Evolutionary conservation across 2,113 vertebrate species (phyloP), one percentile per base, ranked within the genome.

Genomic region (Micronycteris hirsuta): DNA sequence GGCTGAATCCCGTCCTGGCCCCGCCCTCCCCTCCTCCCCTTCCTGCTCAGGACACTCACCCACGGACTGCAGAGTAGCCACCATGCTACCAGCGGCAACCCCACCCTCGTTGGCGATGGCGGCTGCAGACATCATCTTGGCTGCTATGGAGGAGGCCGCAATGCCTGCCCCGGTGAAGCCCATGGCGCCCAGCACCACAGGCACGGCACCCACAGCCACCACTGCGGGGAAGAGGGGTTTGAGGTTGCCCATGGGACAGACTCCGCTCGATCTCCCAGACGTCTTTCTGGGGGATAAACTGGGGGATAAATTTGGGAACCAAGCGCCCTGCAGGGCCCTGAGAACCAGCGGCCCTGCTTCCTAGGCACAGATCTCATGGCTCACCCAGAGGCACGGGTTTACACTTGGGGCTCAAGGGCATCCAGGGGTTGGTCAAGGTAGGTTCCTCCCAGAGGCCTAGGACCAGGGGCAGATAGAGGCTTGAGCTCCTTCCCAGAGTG

Each of bases 101-200:
- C 71, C 24, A 0, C 95, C 94, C 0, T 94, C 96, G 0, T 94
- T 97, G 88, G 95, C 94, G 0, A 83, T 0, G 36, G 97, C 93
- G 0, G 93, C 12, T 0, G 4, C 0, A 0, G 96, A 95, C 97
- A 98, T 98, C 96, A 97, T 95, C 4, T 68, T 95, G 91, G 97
- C 85, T 0, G 96, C 97, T 0, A 95, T 0, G 4, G 97, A 97
- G 0, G 85, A 56, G 0, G 88, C 94, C 0, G 82, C 85, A 5
- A 97, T 98, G 0, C 97, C 97, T 0, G 56, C 3, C 0, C 43
- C 2, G 0, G 97, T 98, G 92, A 98, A 98, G 61, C 98, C 97
- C 4, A 58, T 0, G 2, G 28, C 6, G 0, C 7, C 1, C 17
- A 98, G 76, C 1, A 13, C 4, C 1, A 7, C 0, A 0, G 97